Evolutionary conservation across 2,888 invertebrate species (phyloP), one percentile per base, ranked within the genome.

Genomic region (Papilio gigon): DNA sequence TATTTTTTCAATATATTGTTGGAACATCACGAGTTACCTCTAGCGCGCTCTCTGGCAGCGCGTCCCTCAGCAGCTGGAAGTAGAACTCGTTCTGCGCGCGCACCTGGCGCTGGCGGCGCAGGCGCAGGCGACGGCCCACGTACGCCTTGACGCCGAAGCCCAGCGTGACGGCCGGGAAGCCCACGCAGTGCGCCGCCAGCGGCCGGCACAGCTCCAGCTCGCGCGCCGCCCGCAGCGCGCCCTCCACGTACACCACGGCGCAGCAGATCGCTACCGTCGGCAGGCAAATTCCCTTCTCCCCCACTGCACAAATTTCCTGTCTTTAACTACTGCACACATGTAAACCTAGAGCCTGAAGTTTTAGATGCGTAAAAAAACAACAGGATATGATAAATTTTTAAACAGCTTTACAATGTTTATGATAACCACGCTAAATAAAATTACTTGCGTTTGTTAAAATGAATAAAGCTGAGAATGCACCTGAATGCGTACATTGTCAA

Each of bases 41-140:
- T 4, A 85, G 70, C 67, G 83, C 85, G 69, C 80, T 79, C 75
- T 94, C 92, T 59, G 98, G 98, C 85, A 98, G 90, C 77, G 98
- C 98, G 89, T 98, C 96, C 81, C 96, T 95, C 92, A 98, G 93
- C 78, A 98, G 93, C 89, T 98, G 97, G 93, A 97, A 95, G 88
- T 98, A 98, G 92, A 98, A 98, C 89, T 98, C 97, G 92, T 98
- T 98, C 90, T 98, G 97, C 89, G 96, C 97, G 73, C 98, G 96
- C 77, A 99, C 98, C 85, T 97, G 97, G 81, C 96, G 95, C 91
- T 98, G 98, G 84, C 96, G 96, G 75, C 98, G 94, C 94, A 97
- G 94, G 84, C 98, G 94, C 94, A 98, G 95, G 91, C 97, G 94
- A 88, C 96, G 97, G 76, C 97, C 96, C 74, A 98, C 95, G 84